phyloP scores from a whole-genome alignment of 1,140 invertebrate species.

The Maniola jurtina region DNA sequence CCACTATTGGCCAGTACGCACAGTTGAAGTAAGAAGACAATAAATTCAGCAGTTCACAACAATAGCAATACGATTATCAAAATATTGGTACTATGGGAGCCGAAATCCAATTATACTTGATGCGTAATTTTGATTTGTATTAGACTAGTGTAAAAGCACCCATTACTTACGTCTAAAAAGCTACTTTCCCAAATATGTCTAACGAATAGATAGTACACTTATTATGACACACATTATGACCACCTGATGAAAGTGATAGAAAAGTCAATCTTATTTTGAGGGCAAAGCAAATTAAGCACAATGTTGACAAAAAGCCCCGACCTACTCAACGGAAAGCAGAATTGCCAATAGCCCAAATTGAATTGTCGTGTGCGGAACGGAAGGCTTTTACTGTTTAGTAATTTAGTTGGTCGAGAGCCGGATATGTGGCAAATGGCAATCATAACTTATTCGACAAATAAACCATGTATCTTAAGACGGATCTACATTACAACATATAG shows the following conservation, averaged over 20 bases:
- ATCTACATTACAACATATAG: neutral
- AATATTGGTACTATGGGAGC: no score
- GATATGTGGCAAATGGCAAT: constrained; percentile 60
- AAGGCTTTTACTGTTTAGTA: constrained; percentile 61
- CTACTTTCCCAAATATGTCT: neutral
- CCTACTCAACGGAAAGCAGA: constrained; percentile 33
- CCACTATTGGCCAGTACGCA: no score
- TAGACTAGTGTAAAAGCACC: no score
- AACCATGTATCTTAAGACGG: constrained; percentile 13
- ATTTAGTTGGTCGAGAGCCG: constrained; percentile 61
- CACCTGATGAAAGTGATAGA: constrained; percentile 27
- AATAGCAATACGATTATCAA: no score
- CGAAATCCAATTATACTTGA: no score
- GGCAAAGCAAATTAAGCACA: constrained; percentile 59
- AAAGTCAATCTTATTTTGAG: constrained; percentile 39
- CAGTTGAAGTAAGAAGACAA: no score
- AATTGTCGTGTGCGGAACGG: constrained; percentile 67
- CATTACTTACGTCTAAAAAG: no score
- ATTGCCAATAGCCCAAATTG: constrained; percentile 45
- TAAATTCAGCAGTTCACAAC: no score
- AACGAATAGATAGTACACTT: neutral
- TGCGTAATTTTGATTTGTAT: no score
- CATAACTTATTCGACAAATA: constrained; percentile 21
- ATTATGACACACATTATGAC: constrained; percentile 6
- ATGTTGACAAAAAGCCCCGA: constrained; percentile 61